Evolutionary conservation across 2,113 vertebrate species (phyloP), one percentile per base, ranked within the genome.

Genomic region (Tor tambroides): DNA sequence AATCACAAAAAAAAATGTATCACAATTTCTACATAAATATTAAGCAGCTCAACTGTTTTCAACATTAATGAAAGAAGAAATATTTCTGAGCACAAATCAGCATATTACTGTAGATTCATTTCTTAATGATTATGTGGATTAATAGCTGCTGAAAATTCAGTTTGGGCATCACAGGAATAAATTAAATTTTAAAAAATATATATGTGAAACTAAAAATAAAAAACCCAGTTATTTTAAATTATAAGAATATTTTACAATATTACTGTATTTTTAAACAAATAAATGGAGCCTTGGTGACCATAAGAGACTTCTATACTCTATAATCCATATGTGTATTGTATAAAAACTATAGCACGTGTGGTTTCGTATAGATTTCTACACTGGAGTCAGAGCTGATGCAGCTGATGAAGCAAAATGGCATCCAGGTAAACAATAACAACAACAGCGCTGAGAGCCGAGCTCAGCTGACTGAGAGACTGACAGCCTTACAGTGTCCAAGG

Each of bases 391-490:
- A 99, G 91, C 94, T 99, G 83, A 96, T 97, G 95, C 95, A 96
- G 89, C 94, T 99, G 84, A 96, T 99, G 94, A 99, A 98, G 90
- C 97, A 98, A 92, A 98, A 97, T 0, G 97, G 97, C 77, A 96
- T 96, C 91, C 98, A 99, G 89, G 96, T 99, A 72, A 99, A 99
- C 92, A 99, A 98, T 84, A 97, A 99, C 94, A 99, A 99, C 94
- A 99, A 97, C 88, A 97, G 96, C 26, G 95, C 96, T 54, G 97
- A 97, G 92, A 95, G 95, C 87, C 94, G 94, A 84, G 94, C 94
- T 0, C 77, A 92, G 88, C 87, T 54, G 85, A 83, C 49, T 4
- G 80, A 82, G 30, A 82, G 94, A 35, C 69, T 93, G 83, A 93
- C 93, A 65, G 91, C 90, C 54, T 93, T 95, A 79, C 94, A 96